A percentile compares a stretch with the other conserved stretches of the same genome.
Conservation (phyloP, 2,888 invertebrate genomes). For the Rotaria magnacalcarata region DNA sequence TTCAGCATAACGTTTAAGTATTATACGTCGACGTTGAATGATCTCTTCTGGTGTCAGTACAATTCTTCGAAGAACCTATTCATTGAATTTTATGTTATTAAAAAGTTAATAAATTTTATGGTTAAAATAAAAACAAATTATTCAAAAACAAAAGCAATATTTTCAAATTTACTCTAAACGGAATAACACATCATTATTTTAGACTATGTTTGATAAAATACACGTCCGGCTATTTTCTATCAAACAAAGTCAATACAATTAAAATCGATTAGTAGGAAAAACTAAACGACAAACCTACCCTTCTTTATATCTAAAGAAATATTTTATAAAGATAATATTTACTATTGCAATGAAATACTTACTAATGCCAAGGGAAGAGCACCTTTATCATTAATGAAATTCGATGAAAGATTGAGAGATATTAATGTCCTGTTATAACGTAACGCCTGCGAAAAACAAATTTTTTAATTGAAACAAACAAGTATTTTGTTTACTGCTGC, state of each 20-base stretch:
- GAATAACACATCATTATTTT: not conserved
- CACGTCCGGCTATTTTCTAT: not conserved
- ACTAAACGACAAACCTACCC: not conserved
- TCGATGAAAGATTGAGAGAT: conserved; percentile 40
- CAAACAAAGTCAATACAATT: not conserved
- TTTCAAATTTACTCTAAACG: not conserved
- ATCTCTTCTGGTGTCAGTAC: conserved; percentile 41
- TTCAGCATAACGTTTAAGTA: not conserved
- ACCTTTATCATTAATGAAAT: conserved; percentile 39
- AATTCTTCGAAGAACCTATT: conserved; percentile 39
- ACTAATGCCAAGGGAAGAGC: conserved; percentile 37
- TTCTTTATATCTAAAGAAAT: conserved; percentile 1
- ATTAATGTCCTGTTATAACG: conserved; percentile 41
- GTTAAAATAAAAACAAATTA: not conserved
- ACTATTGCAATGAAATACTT: not conserved
- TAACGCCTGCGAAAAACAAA: not conserved
- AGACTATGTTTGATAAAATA: not conserved
- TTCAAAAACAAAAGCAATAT: not conserved
- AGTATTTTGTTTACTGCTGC: conserved; percentile 52
- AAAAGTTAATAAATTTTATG: not conserved
- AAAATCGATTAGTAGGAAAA: not conserved
- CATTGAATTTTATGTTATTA: not conserved
- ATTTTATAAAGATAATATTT: not conserved
- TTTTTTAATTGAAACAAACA: no score
- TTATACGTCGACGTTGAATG: conserved; percentile 16